Evolutionary conservation across 2,797 vertebrate species (phyloP).

Genomic region (Macrochelys suwanniensis): DNA sequence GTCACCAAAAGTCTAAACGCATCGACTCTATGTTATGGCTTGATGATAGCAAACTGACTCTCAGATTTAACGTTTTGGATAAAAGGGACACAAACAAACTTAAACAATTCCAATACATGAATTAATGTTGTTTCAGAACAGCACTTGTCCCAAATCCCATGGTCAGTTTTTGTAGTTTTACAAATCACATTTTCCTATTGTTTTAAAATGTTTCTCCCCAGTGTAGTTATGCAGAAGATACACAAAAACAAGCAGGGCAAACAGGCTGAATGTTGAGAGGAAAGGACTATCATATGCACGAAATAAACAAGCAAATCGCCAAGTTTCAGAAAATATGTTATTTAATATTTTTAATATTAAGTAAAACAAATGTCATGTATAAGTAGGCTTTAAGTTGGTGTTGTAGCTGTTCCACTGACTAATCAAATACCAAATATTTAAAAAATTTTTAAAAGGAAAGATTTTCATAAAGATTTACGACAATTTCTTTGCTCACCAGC

Average conservation of each 20-base stretch:
- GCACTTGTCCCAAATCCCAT: not conserved
- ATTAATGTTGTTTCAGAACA: not conserved
- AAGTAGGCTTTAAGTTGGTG: not conserved
- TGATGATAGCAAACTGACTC: not conserved
- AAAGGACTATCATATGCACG: not conserved
- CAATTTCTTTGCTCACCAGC: not conserved
- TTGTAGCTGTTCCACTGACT: not conserved
- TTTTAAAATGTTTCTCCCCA: not conserved
- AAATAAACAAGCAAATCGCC: not conserved
- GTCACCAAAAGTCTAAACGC: not conserved
- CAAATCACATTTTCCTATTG: not conserved
- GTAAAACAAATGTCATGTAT: not conserved
- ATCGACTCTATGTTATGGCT: not conserved
- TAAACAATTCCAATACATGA: not conserved
- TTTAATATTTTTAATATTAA: not conserved
- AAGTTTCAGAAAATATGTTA: not conserved
- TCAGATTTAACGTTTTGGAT: not conserved
- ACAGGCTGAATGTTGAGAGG: not conserved
- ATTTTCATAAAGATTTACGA: not conserved
- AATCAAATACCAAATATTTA: not conserved
- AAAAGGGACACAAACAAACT: not conserved
- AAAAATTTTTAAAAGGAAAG: not conserved
- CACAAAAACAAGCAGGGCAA: not conserved
- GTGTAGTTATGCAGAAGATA: not conserved
- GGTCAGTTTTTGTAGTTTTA: not conserved